phyloP scores from a whole-genome alignment of 2,888 invertebrate species.

The Pelosia muscerda region DNA sequence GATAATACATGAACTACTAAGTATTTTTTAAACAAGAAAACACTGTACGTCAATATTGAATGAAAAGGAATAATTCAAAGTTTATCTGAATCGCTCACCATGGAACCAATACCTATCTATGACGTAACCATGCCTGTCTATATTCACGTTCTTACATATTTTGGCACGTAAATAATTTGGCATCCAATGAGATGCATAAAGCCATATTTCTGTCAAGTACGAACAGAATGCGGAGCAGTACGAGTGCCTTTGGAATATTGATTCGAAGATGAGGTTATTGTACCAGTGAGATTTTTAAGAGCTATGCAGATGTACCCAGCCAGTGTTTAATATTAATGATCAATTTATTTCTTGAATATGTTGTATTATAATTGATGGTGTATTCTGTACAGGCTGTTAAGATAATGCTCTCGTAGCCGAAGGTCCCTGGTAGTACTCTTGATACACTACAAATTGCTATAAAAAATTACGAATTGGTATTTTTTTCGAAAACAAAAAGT shows the following conservation, averaged over 20 bases:
- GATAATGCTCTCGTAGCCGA: too few species aligned
- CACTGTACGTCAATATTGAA: too few species aligned
- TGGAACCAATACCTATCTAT: background rate
- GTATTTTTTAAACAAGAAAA: too few species aligned
- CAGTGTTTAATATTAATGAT: conserved; percentile 1
- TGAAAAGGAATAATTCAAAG: too few species aligned
- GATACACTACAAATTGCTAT: too few species aligned
- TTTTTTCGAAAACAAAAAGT: too few species aligned
- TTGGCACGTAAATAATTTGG: conserved; percentile 52
- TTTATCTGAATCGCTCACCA: background rate
- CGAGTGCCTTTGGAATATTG: conserved; percentile 51
- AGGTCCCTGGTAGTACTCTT: too few species aligned
- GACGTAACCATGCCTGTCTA: conserved; percentile 19
- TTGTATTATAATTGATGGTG: background rate
- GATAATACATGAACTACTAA: too few species aligned
- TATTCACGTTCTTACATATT: conserved; percentile 42
- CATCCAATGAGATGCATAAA: conserved; percentile 47
- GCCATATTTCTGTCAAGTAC: conserved; percentile 44
- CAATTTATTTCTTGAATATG: background rate
- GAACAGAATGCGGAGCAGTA: conserved; percentile 31
- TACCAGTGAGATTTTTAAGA: conserved; percentile 31
- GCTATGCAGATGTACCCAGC: background rate
- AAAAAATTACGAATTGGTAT: too few species aligned
- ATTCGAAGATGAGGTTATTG: conserved; percentile 41
- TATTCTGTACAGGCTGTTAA: too few species aligned